Evolutionary conservation across 2,888 invertebrate species (phyloP).

Genomic region (Seira musarum): DNA sequence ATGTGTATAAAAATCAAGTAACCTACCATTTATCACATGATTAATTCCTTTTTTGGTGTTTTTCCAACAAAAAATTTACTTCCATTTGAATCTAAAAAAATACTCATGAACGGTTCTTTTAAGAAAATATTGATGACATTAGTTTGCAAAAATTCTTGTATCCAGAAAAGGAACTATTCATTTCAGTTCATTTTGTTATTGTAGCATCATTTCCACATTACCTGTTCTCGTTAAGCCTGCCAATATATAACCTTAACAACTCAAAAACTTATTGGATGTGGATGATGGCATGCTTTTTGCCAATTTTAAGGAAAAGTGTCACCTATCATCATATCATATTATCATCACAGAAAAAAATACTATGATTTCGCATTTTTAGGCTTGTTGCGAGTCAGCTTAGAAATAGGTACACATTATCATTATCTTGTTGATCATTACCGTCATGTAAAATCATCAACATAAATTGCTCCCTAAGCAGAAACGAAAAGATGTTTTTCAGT

Average conservation of each 20-base stretch:
- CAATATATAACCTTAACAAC: constrained; percentile 41
- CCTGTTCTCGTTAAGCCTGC: constrained; percentile 17
- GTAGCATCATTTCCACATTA: not conserved
- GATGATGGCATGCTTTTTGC: constrained; percentile 1
- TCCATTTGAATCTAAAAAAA: too few species aligned
- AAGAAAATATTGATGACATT: not conserved
- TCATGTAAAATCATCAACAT: constrained; percentile 30
- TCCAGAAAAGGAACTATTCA: not conserved
- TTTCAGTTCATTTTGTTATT: not conserved
- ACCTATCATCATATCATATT: constrained; percentile 25
- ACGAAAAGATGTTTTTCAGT: constrained; percentile 17
- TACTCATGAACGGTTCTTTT: not conserved
- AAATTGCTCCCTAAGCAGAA: constrained; percentile 28
- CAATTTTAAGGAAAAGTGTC: constrained; percentile 34
- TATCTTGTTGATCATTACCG: constrained; percentile 35
- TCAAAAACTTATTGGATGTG: not conserved
- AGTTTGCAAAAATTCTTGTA: constrained; percentile 8
- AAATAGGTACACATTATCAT: constrained; percentile 24
- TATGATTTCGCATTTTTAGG: not conserved
- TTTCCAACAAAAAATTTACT: not conserved
- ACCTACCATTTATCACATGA: constrained; percentile 33
- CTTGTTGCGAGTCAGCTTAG: constrained; percentile 14
- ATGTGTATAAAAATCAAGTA: constrained; percentile 14
- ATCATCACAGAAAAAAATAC: constrained; percentile 10
- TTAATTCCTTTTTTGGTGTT: constrained; percentile 26